Percentiles rank a stretch among this genome's conserved stretches.
Evolutionary conservation across 2,797 vertebrate species (phyloP).

Genomic region (Eulemur mongoz): DNA sequence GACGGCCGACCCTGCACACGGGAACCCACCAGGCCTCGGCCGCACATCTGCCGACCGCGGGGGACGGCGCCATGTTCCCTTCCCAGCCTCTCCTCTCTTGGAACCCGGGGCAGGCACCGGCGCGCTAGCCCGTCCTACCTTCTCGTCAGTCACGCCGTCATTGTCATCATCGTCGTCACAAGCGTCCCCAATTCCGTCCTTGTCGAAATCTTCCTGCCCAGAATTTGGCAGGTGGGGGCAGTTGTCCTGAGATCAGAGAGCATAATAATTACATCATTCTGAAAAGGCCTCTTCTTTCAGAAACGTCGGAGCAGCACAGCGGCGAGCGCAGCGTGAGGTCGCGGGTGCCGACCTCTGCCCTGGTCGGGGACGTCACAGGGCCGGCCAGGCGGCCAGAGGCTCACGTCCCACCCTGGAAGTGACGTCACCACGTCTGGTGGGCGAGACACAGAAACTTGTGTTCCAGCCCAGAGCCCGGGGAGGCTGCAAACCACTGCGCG

Average conservation of each 20-base stretch:
- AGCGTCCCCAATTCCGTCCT: slow-evolving; percentile 96
- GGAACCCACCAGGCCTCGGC: too few relatives aligned
- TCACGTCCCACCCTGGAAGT: too few relatives aligned
- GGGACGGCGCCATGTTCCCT: rapidly evolving
- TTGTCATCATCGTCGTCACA: slow-evolving; percentile 99
- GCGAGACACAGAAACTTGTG: too few relatives aligned
- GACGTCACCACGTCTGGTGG: too few relatives aligned
- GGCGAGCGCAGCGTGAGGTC: not conserved
- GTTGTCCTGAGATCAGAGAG: slow-evolving; percentile 91
- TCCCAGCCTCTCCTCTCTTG: not conserved
- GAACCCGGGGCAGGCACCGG: not conserved
- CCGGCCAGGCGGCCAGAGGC: too few relatives aligned
- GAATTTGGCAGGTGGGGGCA: slow-evolving; percentile 97
- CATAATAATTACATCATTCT: not conserved
- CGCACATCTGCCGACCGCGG: rapidly evolving
- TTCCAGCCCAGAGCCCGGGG: too few relatives aligned
- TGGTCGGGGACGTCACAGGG: too few relatives aligned
- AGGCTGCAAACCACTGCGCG: rapidly evolving
- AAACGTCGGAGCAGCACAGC: not conserved
- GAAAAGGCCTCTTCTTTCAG: not conserved
- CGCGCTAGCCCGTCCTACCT: slow-evolving; percentile 83
- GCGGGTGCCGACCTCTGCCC: too few relatives aligned
- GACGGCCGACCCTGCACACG: too few relatives aligned
- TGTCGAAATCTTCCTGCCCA: slow-evolving; percentile 99
- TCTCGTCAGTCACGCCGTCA: slow-evolving; percentile 94